Base-by-base conservation (phyloP, 2,888 invertebrate species). In the Hypolimnas misippus region DNA sequence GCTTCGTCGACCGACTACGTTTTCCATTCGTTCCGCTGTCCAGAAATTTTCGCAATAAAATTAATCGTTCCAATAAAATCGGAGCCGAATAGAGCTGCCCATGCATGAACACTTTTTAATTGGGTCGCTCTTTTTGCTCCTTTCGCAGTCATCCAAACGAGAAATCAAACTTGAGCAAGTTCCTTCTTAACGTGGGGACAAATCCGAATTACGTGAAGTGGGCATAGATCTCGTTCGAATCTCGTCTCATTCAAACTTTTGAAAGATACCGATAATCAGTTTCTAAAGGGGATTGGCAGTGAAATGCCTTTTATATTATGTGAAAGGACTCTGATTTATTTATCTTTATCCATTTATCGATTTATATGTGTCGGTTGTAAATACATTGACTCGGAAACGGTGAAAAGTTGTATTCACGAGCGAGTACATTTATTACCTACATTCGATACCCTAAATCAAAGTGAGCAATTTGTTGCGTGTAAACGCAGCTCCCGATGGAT, bases 21-120 rank as follows among this genome's bases (percentile, higher is more conserved):
- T 83, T 82, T 78, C 87, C 83, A 89, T 90, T 89, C 84, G 87
- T 89, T 87, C 81, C 86, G 87, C 87, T 89, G 89, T 89, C 87
- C 88, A 87, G 85, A 89, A 89, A 89, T 86, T 89, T 90, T 88
- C 78, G 86, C 87, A 88, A 90, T 91, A 88, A 91, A 91, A 90
- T 91, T 91, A 92, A 92, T 91, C 88, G 89, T 85, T 86, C 82
- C 90, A 85, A 90, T 89, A 91, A 91, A 91, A 90, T 86, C 82
- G 82, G 81, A 84, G 78, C 76, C 81, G 87, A 89, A 89, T 86
- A 86, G 87, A 86, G 76, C 80, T 79, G 81, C 74, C 87, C 87
- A 89, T 89, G 91, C 89, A 85, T 89, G 88, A 90, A 89, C 85
- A 89, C 83, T 89, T 90, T 90, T 91, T 90, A 92, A 91, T 91